Percentiles rank a stretch among this genome's conserved stretches.
Conservation (phyloP, 2,797 vertebrate genomes). For the Delichon dasypus region DNA sequence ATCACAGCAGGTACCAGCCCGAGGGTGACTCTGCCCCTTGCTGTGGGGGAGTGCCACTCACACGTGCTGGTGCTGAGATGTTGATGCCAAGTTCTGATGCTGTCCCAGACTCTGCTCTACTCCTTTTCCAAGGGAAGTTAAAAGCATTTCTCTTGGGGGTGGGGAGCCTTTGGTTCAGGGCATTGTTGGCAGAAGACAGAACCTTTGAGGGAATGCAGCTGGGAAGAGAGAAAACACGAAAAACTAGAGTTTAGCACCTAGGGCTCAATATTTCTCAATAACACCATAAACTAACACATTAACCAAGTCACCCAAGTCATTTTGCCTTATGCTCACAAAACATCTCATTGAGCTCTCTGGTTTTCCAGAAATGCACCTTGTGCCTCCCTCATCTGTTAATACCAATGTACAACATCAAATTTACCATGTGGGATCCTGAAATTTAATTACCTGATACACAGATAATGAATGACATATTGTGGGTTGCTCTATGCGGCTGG, state of each 20-base stretch:
- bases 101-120: neutral
- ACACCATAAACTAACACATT: neutral
- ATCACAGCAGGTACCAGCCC: neutral
- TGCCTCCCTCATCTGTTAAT: neutral
- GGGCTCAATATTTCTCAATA: neutral
- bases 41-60: neutral
- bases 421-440: neutral
- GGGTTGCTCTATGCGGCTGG: neutral
- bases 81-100: neutral
- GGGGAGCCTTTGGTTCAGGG: neutral
- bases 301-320: neutral
- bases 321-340: neutral
- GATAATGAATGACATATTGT: neutral
- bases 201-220: rapidly evolving
- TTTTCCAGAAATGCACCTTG: neutral
- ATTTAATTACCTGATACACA: neutral
- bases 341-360: neutral
- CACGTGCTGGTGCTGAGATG: rapidly evolving
- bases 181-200: neutral
- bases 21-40: neutral
- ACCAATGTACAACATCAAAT: neutral
- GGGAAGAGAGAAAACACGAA: neutral
- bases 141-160: neutral
- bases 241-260: neutral
- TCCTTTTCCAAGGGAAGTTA: neutral